Conservation (phyloP, 2,797 vertebrate genomes). For the Macropus fuliginosus region DNA sequence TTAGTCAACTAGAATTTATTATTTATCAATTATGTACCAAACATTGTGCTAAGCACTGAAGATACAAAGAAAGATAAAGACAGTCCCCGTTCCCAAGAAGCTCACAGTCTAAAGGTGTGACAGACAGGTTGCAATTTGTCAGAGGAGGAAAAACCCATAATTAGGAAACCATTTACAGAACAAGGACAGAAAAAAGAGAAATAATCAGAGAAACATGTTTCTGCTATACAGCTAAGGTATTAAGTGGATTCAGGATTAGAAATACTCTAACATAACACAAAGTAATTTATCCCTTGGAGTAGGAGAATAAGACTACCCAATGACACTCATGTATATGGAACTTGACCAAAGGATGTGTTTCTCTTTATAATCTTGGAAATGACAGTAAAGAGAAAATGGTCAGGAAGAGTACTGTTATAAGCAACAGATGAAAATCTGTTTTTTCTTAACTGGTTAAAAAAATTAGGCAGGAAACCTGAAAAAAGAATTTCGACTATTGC, state of each 20-base stretch:
- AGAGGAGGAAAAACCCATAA: not conserved
- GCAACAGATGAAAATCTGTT: not conserved
- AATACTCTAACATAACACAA: not conserved
- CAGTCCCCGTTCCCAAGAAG: not conserved
- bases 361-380: not conserved
- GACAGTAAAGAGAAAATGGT: not conserved
- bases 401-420: not conserved
- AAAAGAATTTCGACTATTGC: not conserved
- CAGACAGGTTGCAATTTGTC: not conserved
- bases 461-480: not conserved
- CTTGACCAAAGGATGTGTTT: not conserved
- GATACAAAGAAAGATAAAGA: not conserved
- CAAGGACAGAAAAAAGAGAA: not conserved
- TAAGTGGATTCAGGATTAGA: not conserved
- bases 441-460: constrained; percentile 5
- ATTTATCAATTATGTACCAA: not conserved
- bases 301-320: not conserved
- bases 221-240: not conserved
- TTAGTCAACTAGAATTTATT: not conserved
- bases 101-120: not conserved
- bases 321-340: not conserved
- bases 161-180: not conserved
- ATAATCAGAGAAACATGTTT: not conserved
- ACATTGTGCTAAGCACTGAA: not conserved
- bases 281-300: not conserved